phyloP scores from a whole-genome alignment of 2,888 invertebrate species.

The Oscheius myriophilus region DNA sequence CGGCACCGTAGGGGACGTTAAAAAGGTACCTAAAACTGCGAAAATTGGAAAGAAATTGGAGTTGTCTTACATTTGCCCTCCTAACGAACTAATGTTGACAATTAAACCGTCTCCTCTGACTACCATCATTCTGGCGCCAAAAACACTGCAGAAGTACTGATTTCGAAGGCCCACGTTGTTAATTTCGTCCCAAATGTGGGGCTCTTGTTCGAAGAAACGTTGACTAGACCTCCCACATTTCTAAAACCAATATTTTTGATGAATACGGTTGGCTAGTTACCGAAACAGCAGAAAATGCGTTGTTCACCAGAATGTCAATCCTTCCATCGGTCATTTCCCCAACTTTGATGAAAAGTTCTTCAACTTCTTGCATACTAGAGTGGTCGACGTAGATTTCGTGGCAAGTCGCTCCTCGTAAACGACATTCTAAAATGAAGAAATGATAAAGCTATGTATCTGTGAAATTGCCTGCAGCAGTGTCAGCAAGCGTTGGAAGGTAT shows the following conservation, averaged over 20 bases:
- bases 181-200: slow-evolving; percentile 72
- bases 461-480: slow-evolving; percentile 11
- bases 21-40: slow-evolving; percentile 72
- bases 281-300: slow-evolving; percentile 71
- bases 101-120: slow-evolving; percentile 39
- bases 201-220: slow-evolving; percentile 71
- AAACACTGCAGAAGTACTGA: slow-evolving; percentile 72
- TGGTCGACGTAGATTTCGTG: slow-evolving; percentile 39
- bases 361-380: slow-evolving; percentile 39
- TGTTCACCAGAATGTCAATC: slow-evolving; percentile 73
- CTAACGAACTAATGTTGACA: slow-evolving; percentile 45
- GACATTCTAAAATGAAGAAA: slow-evolving; percentile 20
- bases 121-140: slow-evolving; percentile 72
- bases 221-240: slow-evolving; percentile 20
- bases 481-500: slow-evolving; percentile 13
- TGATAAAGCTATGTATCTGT: not conserved
- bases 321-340: slow-evolving; percentile 70
- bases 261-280: slow-evolving; percentile 29
- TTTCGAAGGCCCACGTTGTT: slow-evolving; percentile 73
- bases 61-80: slow-evolving; percentile 23
- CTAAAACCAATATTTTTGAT: not conserved
- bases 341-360: slow-evolving; percentile 71
- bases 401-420: slow-evolving; percentile 37
- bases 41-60: slow-evolving; percentile 61
- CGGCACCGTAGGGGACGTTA: slow-evolving; percentile 73